Conservation (phyloP, 2,797 vertebrate species). For the Tokudaia muenninki region DNA sequence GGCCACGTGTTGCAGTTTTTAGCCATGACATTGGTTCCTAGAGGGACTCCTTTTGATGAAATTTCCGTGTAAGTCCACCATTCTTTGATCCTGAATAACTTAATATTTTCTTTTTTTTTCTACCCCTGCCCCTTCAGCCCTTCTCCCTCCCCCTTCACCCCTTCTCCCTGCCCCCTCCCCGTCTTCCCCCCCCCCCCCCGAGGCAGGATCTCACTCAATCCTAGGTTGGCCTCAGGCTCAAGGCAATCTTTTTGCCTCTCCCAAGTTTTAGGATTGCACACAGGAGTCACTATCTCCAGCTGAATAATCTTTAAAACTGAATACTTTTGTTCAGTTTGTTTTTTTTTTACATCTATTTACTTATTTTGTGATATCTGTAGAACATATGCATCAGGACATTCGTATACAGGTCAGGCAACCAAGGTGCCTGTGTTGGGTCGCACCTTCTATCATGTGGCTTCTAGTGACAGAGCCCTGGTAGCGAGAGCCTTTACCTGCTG, state of each 20-base stretch:
- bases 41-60: not conserved
- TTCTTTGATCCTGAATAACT: not conserved
- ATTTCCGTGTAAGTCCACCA: not conserved
- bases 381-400: not conserved
- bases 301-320: not conserved
- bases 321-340: not conserved
- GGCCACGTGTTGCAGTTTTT: not conserved
- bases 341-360: not conserved
- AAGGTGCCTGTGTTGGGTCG: not conserved
- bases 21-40: not conserved
- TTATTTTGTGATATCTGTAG: not conserved
- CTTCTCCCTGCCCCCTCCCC: fast-evolving
- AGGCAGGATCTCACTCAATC: not conserved
- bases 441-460: not conserved
- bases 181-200: too few species aligned
- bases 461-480: not conserved
- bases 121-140: fast-evolving
- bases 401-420: not conserved
- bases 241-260: not conserved
- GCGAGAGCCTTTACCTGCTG: not conserved
- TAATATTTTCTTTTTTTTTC: not conserved
- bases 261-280: not conserved
- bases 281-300: not conserved
- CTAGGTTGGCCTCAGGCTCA: not conserved
- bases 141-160: fast-evolving